A percentile compares a stretch with the other conserved stretches of the same genome.
Evolutionary conservation across 2,797 vertebrate genomes (phyloP).

Genomic region (Bradypus variegatus): DNA sequence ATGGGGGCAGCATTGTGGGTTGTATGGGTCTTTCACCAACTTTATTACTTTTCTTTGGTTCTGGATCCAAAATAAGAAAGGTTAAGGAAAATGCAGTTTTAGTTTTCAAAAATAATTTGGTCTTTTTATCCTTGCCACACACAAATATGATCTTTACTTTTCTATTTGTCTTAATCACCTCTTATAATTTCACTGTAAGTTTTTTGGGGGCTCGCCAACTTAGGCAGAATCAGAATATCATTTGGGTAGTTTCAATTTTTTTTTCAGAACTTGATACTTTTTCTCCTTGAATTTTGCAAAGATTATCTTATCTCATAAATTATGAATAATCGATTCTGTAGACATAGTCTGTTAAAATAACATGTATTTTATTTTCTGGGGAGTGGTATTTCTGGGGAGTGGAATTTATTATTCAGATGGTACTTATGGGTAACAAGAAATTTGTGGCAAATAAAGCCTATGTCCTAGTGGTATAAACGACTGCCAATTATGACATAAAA

Average conservation of each 20-base stretch:
- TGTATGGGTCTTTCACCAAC: conserved; percentile 29
- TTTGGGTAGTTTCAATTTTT: neutral
- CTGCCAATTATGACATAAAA: conserved; percentile 66
- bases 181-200: conserved; percentile 26
- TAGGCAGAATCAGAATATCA: conserved; percentile 5
- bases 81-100: conserved; percentile 47
- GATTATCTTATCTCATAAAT: conserved; percentile 41
- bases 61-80: conserved; percentile 56
- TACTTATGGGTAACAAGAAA: conserved; percentile 44
- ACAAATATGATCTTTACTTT: neutral
- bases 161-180: conserved; percentile 29
- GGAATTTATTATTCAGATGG: conserved; percentile 63
- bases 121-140: conserved; percentile 15
- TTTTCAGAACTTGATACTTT: conserved; percentile 36
- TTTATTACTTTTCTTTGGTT: conserved; percentile 64
- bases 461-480: conserved; percentile 39
- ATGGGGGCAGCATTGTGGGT: conserved; percentile 39
- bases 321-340: conserved; percentile 8
- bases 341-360: conserved; percentile 41
- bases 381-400: neutral
- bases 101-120: neutral
- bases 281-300: conserved; percentile 41
- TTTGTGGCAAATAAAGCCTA: conserved; percentile 49
- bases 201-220: conserved; percentile 23
- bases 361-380: conserved; percentile 34